These are phyloP conservation scores for Eustalomyia histrio DNA, from an alignment of 2,888 invertebrate species.

Conservation along the genomic window DNA sequence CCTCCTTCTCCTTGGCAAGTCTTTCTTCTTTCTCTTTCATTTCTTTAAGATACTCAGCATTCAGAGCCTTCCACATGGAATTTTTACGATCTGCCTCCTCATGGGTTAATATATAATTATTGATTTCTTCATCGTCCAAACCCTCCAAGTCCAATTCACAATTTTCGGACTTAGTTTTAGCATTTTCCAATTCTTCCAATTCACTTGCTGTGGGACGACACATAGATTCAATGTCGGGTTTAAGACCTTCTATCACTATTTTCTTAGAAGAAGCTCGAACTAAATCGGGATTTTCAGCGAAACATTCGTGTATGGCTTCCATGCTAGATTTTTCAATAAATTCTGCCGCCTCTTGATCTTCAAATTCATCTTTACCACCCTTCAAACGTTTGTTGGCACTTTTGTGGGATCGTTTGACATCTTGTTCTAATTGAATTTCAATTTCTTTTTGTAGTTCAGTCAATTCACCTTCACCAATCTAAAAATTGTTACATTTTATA, in stretches of 20 bases:
- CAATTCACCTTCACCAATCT: constrained; percentile 83
- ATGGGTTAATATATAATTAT: constrained; percentile 90
- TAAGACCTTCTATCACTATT: constrained; percentile 78
- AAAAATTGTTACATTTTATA: neutral
- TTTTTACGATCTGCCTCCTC: constrained; percentile 91
- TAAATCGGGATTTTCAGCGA: constrained; percentile 73
- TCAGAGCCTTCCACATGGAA: constrained; percentile 91
- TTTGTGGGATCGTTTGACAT: constrained; percentile 80
- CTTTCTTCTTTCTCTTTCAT: constrained; percentile 92
- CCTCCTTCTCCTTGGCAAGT: constrained; percentile 89
- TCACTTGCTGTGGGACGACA: constrained; percentile 83
- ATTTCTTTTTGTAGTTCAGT: constrained; percentile 92
- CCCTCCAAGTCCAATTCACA: constrained; percentile 85
- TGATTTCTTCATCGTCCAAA: constrained; percentile 94
- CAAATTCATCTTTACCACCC: constrained; percentile 71
- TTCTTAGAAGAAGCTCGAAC: constrained; percentile 61
- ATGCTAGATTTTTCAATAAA: constrained; percentile 80
- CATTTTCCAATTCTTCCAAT: constrained; percentile 78
- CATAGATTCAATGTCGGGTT: constrained; percentile 88
- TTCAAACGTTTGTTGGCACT: constrained; percentile 67
- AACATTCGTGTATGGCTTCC: constrained; percentile 79
- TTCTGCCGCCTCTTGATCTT: constrained; percentile 78
- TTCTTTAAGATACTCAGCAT: constrained; percentile 91
- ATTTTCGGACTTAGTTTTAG: constrained; percentile 70
- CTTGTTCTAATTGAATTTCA: constrained; percentile 88